Conservation (phyloP, 2,888 invertebrate genomes). For the Mycalesis mineus region DNA sequence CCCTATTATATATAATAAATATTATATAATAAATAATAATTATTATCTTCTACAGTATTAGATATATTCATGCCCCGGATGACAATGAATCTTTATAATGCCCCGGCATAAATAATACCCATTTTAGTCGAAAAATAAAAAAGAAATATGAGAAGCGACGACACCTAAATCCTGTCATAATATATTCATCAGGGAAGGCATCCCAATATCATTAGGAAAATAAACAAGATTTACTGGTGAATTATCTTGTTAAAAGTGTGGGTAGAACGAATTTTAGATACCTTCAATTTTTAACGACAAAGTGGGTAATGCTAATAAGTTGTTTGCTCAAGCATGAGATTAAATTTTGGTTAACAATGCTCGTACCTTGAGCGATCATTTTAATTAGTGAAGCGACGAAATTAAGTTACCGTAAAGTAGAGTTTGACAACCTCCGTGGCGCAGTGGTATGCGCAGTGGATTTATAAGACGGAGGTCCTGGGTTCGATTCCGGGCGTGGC, state of each 20-base stretch:
- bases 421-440: no score
- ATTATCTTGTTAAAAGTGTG: neutral
- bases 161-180: neutral
- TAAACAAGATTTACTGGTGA: neutral
- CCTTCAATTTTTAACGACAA: neutral
- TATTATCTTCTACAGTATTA: no score
- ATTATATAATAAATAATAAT: no score
- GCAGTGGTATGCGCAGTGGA: no score
- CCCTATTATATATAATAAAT: no score
- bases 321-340: neutral
- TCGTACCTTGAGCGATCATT: neutral
- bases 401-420: no score
- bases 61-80: slow-evolving; percentile 1
- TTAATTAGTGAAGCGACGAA: neutral
- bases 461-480: no score
- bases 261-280: neutral
- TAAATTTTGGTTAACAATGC: neutral
- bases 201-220: neutral
- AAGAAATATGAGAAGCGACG: slow-evolving; percentile 11
- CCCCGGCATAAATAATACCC: neutral
- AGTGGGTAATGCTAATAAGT: neutral
- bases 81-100: slow-evolving; percentile 17
- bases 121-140: slow-evolving; percentile 5
- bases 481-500: no score
- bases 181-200: neutral